Evolutionary conservation across 2,797 vertebrate genomes (phyloP).

Genomic region (Brachyrhaphis roseni): DNA sequence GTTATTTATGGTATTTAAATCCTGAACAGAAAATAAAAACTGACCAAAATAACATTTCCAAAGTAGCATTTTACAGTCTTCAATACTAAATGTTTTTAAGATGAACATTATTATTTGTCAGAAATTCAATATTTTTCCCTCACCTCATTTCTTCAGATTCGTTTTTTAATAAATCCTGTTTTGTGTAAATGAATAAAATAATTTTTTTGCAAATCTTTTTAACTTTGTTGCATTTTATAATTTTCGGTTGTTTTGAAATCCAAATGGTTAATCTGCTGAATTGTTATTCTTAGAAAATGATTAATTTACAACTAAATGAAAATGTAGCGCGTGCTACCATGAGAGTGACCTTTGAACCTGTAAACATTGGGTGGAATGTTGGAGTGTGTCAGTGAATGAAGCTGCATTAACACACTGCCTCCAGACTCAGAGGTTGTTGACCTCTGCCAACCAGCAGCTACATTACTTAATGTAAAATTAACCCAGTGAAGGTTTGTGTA

Average conservation of each 20-base stretch:
- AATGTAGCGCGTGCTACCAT: background rate
- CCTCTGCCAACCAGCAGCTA: constrained; percentile 20
- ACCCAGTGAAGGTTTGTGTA: background rate
- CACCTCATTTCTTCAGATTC: no score
- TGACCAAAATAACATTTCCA: no score
- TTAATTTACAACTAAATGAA: background rate
- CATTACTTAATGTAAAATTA: background rate
- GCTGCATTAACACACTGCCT: constrained; percentile 66
- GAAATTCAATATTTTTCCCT: no score
- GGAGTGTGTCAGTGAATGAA: constrained; percentile 75
- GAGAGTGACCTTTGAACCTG: constrained; percentile 14
- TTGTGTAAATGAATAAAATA: background rate
- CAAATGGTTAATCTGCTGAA: background rate
- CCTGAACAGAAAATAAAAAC: no score
- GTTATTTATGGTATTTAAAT: no score
- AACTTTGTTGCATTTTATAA: background rate
- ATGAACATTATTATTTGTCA: no score
- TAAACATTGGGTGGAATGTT: constrained; percentile 65
- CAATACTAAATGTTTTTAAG: no score
- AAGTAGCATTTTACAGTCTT: no score
- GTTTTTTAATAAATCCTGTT: no score
- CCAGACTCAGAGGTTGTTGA: constrained; percentile 60
- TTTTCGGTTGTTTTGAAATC: background rate
- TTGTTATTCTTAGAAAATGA: background rate
- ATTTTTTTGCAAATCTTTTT: background rate